Evolutionary conservation across 2,797 vertebrate genomes (phyloP).

Genomic region (Lateolabrax maculatus): DNA sequence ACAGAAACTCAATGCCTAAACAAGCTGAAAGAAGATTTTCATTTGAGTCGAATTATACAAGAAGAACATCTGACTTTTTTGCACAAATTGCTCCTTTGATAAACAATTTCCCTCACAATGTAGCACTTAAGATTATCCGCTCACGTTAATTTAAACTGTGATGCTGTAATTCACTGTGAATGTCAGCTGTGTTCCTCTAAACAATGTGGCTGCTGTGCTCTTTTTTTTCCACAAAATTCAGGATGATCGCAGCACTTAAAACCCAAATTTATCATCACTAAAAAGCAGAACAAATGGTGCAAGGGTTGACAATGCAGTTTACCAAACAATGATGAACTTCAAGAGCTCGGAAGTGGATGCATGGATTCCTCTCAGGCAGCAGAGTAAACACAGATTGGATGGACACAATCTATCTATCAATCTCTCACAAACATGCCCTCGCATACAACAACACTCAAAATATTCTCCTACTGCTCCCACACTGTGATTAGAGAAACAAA

Average conservation of each 20-base stretch:
- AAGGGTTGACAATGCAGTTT: slow-evolving; percentile 33
- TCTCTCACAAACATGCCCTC: slow-evolving; percentile 46
- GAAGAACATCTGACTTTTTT: slow-evolving; percentile 51
- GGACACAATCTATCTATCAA: slow-evolving; percentile 34
- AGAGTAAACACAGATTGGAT: slow-evolving; percentile 63
- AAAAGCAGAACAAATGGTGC: slow-evolving; percentile 29
- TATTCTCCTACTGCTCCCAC: slow-evolving; percentile 28
- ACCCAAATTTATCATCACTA: neutral
- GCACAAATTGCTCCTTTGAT: slow-evolving; percentile 39
- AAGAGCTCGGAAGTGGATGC: slow-evolving; percentile 55
- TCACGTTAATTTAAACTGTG: slow-evolving; percentile 31
- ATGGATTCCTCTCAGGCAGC: slow-evolving; percentile 41
- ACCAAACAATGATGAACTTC: slow-evolving; percentile 40
- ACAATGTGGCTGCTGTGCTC: slow-evolving; percentile 44
- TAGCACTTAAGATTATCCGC: slow-evolving; percentile 5
- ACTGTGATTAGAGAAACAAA: slow-evolving; percentile 46
- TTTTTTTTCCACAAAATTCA: neutral
- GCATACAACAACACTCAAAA: slow-evolving; percentile 22
- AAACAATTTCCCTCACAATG: slow-evolving; percentile 14
- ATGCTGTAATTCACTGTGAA: slow-evolving; percentile 48
- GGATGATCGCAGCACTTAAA: slow-evolving; percentile 10
- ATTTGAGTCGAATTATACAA: neutral
- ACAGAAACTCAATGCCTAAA: neutral
- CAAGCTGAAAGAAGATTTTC: neutral
- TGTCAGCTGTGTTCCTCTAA: slow-evolving; percentile 42